These are phyloP conservation scores for Brachionus koreanus DNA, from an alignment of 1,140 invertebrate genomes.

Conservation along the genomic window DNA sequence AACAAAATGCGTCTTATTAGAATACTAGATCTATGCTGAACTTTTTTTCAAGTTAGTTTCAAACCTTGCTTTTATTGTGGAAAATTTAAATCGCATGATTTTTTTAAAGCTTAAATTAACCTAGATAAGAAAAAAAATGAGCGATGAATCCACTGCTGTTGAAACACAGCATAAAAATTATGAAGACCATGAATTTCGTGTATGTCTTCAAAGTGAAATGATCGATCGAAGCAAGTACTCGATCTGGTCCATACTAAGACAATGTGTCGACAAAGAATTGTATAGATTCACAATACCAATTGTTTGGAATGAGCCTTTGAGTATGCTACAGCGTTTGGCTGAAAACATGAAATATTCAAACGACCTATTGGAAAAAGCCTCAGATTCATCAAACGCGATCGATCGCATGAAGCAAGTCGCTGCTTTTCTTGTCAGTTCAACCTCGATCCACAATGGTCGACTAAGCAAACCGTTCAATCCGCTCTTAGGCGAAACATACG, in stretches of 20 bases:
- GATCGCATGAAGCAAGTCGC: slow-evolving; percentile 48
- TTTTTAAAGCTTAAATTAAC: neutral
- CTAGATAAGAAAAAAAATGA: neutral
- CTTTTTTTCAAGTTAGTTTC: neutral
- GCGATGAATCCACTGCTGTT: neutral
- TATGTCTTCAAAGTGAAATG: slow-evolving; percentile 75
- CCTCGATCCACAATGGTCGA: slow-evolving; percentile 5
- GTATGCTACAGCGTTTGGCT: slow-evolving; percentile 85
- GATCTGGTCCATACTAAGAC: slow-evolving; percentile 87
- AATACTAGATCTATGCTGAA: neutral
- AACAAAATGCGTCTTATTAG: neutral
- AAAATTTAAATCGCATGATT: neutral
- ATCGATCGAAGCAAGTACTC: slow-evolving; percentile 81
- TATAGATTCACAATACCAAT: slow-evolving; percentile 97
- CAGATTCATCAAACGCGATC: slow-evolving; percentile 61
- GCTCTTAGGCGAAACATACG: slow-evolving; percentile 42
- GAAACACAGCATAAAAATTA: neutral
- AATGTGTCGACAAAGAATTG: slow-evolving; percentile 80
- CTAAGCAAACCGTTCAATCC: slow-evolving; percentile 44
- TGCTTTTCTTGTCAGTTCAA: slow-evolving; percentile 26
- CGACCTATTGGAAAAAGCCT: slow-evolving; percentile 72
- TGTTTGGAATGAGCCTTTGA: slow-evolving; percentile 91
- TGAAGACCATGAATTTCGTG: slow-evolving; percentile 60
- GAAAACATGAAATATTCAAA: slow-evolving; percentile 87
- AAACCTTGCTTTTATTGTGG: no score